Conservation (phyloP, 2,888 invertebrate genomes). For the Choreutis nemorana region DNA sequence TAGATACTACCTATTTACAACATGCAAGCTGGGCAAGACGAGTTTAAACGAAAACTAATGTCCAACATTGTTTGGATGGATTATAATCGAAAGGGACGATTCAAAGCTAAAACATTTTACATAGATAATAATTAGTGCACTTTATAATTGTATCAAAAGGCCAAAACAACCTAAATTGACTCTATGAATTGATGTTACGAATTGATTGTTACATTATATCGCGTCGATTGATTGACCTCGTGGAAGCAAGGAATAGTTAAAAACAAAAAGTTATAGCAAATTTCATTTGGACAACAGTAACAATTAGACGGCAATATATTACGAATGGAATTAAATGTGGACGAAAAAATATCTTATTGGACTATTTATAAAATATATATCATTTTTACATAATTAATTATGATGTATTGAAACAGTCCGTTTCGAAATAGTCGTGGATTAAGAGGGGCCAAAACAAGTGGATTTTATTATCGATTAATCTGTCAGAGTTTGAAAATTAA, state of each 20-base stretch:
- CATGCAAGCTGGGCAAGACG: slow-evolving; percentile 59
- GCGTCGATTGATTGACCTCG: slow-evolving; percentile 8
- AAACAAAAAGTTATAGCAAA: slow-evolving; percentile 27
- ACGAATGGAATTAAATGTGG: slow-evolving; percentile 56
- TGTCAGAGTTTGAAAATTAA: no score
- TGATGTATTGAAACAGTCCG: no score
- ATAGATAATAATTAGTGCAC: slow-evolving; percentile 22
- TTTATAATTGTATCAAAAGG: slow-evolving; percentile 32
- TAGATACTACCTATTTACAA: slow-evolving; percentile 54
- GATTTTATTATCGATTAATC: no score
- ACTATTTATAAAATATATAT: slow-evolving; percentile 47
- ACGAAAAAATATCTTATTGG: slow-evolving; percentile 57
- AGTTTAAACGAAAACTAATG: slow-evolving; percentile 33
- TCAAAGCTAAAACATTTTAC: slow-evolving; percentile 24
- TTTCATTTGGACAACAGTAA: slow-evolving; percentile 49
- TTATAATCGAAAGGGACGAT: slow-evolving; percentile 50
- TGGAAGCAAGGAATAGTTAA: slow-evolving; percentile 21
- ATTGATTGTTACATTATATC: slow-evolving; percentile 10
- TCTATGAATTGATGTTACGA: slow-evolving; percentile 23
- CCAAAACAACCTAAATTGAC: slow-evolving; percentile 39
- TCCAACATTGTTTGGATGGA: slow-evolving; percentile 58
- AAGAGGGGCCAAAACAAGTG: no score
- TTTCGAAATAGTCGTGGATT: no score
- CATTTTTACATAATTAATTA: slow-evolving; percentile 29
- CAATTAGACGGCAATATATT: slow-evolving; percentile 52